Percentiles rank a stretch among this genome's conserved stretches.
Conservation (phyloP, 2,797 vertebrate genomes). For the Sciurus vulgaris region DNA sequence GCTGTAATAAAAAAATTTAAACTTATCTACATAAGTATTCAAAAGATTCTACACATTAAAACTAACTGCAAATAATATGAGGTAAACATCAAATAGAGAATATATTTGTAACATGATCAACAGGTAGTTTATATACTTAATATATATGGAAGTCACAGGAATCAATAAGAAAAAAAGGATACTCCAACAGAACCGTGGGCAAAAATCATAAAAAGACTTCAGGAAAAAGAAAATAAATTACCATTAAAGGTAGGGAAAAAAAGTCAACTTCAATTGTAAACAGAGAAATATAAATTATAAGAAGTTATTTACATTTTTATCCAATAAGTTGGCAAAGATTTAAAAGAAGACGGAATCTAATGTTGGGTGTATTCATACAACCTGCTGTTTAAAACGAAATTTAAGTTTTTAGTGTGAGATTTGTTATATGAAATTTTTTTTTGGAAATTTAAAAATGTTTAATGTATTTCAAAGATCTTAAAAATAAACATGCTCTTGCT, state of each 20-base stretch:
- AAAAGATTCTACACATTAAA: background rate
- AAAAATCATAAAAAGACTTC: background rate
- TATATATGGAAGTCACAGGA: background rate
- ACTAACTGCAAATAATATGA: background rate
- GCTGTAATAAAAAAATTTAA: background rate
- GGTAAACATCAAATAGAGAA: background rate
- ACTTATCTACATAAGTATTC: background rate
- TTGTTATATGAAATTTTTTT: background rate
- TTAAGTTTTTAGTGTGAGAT: background rate
- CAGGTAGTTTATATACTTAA: background rate
- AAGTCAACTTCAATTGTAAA: background rate
- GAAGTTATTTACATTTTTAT: background rate
- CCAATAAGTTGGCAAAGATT: background rate
- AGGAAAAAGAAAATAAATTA: background rate
- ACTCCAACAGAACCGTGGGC: background rate
- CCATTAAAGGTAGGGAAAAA: background rate
- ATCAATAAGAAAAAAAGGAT: background rate
- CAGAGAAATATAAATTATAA: background rate
- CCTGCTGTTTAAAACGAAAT: background rate
- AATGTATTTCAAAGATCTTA: background rate
- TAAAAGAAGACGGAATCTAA: background rate
- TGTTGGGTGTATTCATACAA: background rate
- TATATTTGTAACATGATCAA: background rate
- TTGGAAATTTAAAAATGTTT: background rate
- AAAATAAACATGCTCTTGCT: background rate